Percentiles rank a stretch among this genome's conserved stretches.
Conservation (phyloP, 92 coral and sea anemone genomes). For the Pocillopora grandis region DNA sequence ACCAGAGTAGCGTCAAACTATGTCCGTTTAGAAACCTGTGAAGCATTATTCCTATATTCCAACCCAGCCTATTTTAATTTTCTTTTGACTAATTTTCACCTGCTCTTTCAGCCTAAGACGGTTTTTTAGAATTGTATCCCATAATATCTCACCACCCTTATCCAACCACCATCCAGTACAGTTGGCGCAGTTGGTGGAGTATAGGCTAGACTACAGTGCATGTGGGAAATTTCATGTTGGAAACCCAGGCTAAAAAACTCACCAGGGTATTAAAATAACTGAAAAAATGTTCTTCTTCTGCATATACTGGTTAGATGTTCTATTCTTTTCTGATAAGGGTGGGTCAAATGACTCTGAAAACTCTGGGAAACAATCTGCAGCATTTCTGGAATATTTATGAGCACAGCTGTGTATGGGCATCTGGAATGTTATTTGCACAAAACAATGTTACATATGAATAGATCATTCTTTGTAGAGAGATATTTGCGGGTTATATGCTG, state of each 20-base stretch:
- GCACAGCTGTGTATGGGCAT: background rate
- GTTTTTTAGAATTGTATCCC: no score
- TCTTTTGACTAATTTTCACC: no score
- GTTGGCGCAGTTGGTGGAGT: background rate
- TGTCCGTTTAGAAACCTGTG: no score
- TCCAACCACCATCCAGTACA: background rate
- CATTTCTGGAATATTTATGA: background rate
- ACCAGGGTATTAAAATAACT: background rate
- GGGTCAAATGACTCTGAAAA: background rate
- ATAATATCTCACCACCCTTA: background rate
- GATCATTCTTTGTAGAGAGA: no score
- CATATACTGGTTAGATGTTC: background rate
- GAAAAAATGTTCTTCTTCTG: background rate
- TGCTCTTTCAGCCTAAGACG: no score
- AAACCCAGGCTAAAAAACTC: background rate
- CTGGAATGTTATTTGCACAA: no score
- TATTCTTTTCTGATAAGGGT: background rate
- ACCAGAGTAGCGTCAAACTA: no score
- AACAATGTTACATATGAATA: no score
- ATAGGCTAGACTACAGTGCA: background rate
- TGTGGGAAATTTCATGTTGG: background rate
- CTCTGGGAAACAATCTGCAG: background rate
- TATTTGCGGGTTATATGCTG: no score
- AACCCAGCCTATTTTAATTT: no score
- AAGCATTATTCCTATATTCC: no score